Conservation (phyloP, 2,888 invertebrate genomes). For the Coelinius sp. region DNA sequence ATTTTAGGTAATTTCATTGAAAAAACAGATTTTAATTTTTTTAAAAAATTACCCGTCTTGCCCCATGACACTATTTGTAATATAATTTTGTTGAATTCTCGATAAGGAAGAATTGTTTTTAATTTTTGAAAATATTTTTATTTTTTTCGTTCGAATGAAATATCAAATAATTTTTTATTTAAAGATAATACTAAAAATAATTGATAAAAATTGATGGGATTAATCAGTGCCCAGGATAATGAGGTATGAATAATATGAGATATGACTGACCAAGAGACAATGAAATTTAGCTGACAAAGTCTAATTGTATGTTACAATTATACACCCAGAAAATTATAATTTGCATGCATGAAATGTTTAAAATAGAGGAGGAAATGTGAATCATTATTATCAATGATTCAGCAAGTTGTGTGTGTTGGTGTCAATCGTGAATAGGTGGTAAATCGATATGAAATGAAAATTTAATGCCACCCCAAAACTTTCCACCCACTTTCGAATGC, state of each 20-base stretch:
- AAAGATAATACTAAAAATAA: background rate
- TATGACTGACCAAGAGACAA: background rate
- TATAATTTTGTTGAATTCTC: no score
- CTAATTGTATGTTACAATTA: background rate
- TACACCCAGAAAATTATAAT: slow-evolving; percentile 7
- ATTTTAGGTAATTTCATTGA: no score
- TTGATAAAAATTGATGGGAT: no score
- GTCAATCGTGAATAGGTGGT: slow-evolving; percentile 9
- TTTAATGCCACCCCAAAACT: slow-evolving; percentile 6
- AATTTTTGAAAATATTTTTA: no score
- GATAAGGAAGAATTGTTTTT: no score
- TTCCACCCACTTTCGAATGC: slow-evolving; percentile 4
- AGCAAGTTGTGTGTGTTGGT: background rate
- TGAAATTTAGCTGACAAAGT: background rate
- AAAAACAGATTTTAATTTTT: no score
- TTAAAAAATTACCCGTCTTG: no score
- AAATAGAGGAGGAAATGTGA: background rate
- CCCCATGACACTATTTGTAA: no score
- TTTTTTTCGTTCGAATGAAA: no score
- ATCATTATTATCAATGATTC: slow-evolving; percentile 2
- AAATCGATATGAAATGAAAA: slow-evolving; percentile 21
- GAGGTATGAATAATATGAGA: background rate
- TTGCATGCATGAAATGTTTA: background rate
- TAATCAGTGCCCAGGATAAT: background rate
- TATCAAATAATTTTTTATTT: background rate